Percentiles rank a stretch among this genome's conserved stretches.
Conservation (phyloP, 2,797 vertebrate species). For the Chiloscyllium punctatum region DNA sequence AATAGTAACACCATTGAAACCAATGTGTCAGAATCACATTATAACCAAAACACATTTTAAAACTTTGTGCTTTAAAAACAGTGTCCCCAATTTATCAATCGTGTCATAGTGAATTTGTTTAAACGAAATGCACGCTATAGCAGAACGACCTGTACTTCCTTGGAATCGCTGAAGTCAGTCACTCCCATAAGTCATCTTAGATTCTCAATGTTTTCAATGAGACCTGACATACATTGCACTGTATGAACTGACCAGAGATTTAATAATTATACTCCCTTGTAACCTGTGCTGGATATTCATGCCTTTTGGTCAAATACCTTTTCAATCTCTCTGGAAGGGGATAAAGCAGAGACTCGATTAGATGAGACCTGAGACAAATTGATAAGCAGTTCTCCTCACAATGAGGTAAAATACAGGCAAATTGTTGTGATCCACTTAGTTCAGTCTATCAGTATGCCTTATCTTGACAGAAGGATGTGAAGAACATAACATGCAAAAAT, state of each 20-base stretch:
- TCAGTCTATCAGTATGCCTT: background rate
- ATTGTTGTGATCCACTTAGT: background rate
- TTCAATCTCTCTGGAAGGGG: background rate
- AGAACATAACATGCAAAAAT: background rate
- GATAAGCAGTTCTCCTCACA: background rate
- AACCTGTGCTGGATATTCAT: background rate
- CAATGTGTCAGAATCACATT: no score
- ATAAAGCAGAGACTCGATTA: background rate
- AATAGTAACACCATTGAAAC: no score
- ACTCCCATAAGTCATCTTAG: background rate
- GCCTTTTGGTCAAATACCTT: background rate
- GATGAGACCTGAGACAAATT: background rate
- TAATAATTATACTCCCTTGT: background rate
- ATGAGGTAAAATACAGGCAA: background rate
- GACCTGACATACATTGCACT: background rate
- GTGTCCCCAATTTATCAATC: no score
- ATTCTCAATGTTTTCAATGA: background rate
- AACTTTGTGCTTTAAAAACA: no score
- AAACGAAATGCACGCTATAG: no score
- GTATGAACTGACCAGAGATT: background rate
- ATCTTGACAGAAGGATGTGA: background rate
- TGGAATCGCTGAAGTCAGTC: background rate
- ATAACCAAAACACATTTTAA: no score
- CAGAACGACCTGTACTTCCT: background rate
- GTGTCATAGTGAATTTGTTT: no score